phyloP scores from a whole-genome alignment of 2,797 vertebrate genomes.

The Syngnathus rostellatus region DNA sequence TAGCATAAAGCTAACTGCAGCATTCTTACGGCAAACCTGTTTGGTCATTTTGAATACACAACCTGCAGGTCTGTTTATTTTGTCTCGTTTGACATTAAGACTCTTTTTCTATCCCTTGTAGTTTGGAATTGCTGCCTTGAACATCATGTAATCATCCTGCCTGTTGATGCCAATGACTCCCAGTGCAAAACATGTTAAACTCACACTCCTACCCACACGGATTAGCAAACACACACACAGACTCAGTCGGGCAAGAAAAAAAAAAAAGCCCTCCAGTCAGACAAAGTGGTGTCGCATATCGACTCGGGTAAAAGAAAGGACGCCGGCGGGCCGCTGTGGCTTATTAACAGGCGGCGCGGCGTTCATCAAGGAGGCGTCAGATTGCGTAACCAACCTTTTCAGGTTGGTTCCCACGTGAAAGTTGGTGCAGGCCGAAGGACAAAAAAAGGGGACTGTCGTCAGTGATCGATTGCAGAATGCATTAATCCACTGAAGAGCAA shows the following conservation, averaged over 20 bases:
- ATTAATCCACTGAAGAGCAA: neutral
- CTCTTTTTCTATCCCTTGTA: too few species aligned
- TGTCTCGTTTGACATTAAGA: too few species aligned
- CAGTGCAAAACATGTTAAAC: constrained; percentile 3
- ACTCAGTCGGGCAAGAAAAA: constrained; percentile 1
- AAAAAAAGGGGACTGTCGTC: constrained; percentile 1
- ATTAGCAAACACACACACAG: constrained; percentile 21
- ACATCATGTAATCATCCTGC: neutral
- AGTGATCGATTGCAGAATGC: constrained; percentile 12
- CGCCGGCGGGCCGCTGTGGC: constrained; percentile 33
- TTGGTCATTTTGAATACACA: too few species aligned
- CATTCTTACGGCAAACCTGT: too few species aligned
- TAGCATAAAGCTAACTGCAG: too few species aligned
- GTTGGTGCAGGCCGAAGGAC: constrained; percentile 18
- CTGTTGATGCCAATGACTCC: constrained; percentile 36
- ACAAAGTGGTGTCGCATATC: constrained; percentile 14
- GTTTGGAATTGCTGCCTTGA: constrained; percentile 3
- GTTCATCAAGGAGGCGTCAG: constrained; percentile 27
- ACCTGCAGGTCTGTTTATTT: too few species aligned
- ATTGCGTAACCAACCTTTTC: constrained; percentile 26
- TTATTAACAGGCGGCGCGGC: constrained; percentile 32
- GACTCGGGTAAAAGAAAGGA: constrained; percentile 33
- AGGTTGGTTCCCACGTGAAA: constrained; percentile 17
- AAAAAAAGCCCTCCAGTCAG: constrained; percentile 21
- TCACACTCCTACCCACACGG: constrained; percentile 31